Percentiles rank a stretch among this genome's conserved stretches.
Evolutionary conservation across 2,797 vertebrate species (phyloP).

Genomic region (Poecilia gillii): DNA sequence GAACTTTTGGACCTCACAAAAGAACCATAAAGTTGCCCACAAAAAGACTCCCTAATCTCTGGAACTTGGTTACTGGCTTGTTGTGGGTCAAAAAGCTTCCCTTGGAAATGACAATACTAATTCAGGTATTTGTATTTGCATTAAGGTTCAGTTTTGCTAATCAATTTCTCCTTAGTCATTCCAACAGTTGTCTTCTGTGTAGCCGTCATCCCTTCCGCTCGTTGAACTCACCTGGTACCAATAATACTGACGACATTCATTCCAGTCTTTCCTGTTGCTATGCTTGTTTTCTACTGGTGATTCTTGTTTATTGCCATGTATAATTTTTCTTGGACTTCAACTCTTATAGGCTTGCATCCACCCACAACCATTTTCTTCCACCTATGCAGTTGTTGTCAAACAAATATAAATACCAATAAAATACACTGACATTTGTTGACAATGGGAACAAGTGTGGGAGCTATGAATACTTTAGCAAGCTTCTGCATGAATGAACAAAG

Average conservation of each 20-base stretch:
- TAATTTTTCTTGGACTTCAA: too few species aligned
- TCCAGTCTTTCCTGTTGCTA: too few species aligned
- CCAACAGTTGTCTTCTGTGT: not conserved
- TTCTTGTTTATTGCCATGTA: too few species aligned
- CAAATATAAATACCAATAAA: not conserved
- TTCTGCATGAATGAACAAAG: not conserved
- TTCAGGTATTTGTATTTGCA: too few species aligned
- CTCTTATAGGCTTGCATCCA: too few species aligned
- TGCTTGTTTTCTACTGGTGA: too few species aligned
- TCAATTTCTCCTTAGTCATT: not conserved
- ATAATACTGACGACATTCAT: not conserved
- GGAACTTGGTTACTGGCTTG: too few species aligned
- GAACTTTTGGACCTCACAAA: too few species aligned
- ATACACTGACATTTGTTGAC: not conserved
- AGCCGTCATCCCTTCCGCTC: not conserved
- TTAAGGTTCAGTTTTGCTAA: not conserved
- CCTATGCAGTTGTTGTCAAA: not conserved
- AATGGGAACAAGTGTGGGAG: not conserved
- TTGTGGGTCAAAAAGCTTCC: too few species aligned
- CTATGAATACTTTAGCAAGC: not conserved
- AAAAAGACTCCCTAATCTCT: too few species aligned
- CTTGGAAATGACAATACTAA: too few species aligned
- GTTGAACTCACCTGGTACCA: not conserved
- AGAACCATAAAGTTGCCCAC: too few species aligned
- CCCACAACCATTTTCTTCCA: not conserved